Base-by-base conservation (phyloP, 2,888 invertebrate genomes). In the Apoderus coryli region DNA sequence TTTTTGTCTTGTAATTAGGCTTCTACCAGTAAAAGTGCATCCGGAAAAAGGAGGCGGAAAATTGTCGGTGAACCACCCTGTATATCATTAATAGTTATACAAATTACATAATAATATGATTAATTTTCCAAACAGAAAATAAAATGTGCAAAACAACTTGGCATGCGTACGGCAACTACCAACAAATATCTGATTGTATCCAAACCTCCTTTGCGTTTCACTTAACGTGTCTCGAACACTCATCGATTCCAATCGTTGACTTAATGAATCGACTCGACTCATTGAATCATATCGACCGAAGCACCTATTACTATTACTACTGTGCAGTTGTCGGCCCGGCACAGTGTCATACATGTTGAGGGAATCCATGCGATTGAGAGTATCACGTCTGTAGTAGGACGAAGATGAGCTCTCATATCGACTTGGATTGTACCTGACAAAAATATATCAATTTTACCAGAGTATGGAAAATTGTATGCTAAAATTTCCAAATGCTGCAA, bases 191-290 rank as follows among this genome's bases (percentile, higher is more conserved):
- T n/a, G n/a, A n/a, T n/a, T n/a, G n/a, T n/a, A n/a, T n/a, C n/a
- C n/a, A n/a, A n/a, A 19, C 19, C 19, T 19, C n/a, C 44, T 59
- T 58, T 22, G 67, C 59, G 42, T 39, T 31, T 44, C 43, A 35
- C 43, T 41, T 32, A 44, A 27, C 12, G 25, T 32, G 46, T 68
- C 37, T 60, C 65, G 11, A 43, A 69, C 29, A 35, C 37, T 33
- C 62, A 44, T 64, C 59, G 67, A 60, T 59, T 67, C 57, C 63
- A 48, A 61, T 59, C 52, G 65, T 32, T 44, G 63, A 57, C 16
- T 54, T 60, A 40, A 55, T 57, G 37, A 57, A 61, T 47, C 59
- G 64, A 39, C 67, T 60, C 53, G 59, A 62, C 38, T 69, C 59
- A 31, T 47, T 36, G 57, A 58, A 41, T 58, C 57, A 44, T 54